These are phyloP conservation scores for Lepisosteus oculatus DNA, from an alignment of 2,113 vertebrate species.

Conservation along the genomic window DNA sequence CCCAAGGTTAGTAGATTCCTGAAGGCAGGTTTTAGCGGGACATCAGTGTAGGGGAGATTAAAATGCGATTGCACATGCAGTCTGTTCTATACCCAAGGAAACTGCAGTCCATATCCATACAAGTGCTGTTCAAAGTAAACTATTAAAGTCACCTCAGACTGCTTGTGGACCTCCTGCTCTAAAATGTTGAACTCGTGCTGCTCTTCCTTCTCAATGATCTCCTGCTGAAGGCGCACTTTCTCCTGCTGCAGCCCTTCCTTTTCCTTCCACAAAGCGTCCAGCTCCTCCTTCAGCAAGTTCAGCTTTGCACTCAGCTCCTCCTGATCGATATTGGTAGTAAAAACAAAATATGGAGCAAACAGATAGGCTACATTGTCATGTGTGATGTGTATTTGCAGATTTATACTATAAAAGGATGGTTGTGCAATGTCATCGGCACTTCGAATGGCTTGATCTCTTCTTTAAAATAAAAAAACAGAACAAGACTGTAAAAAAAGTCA, in stretches of 20 bases:
- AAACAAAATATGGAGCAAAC: not conserved
- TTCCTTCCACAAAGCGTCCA: slow-evolving; percentile 60
- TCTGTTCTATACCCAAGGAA: no score
- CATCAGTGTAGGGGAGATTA: no score
- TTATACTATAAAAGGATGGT: no score
- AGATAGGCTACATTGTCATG: not conserved
- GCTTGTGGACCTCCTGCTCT: slow-evolving; percentile 71
- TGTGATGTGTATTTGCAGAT: no score
- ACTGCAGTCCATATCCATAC: not conserved
- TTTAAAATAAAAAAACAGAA: no score
- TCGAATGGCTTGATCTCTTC: no score
- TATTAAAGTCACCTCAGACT: slow-evolving; percentile 74
- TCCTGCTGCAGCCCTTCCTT: slow-evolving; percentile 65
- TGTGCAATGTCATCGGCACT: no score
- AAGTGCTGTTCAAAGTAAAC: not conserved
- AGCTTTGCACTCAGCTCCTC: slow-evolving; percentile 60
- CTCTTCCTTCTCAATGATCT: slow-evolving; percentile 74
- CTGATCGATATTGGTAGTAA: slow-evolving; percentile 41
- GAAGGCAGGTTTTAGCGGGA: no score
- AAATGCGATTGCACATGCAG: no score
- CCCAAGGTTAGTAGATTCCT: no score
- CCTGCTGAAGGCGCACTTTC: slow-evolving; percentile 60
- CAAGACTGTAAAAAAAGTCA: not conserved
- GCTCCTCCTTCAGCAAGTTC: slow-evolving; percentile 57
- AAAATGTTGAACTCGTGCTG: slow-evolving; percentile 77